Evolutionary conservation across 2,113 vertebrate species (phyloP).

Genomic region (Heterochromis multidens): DNA sequence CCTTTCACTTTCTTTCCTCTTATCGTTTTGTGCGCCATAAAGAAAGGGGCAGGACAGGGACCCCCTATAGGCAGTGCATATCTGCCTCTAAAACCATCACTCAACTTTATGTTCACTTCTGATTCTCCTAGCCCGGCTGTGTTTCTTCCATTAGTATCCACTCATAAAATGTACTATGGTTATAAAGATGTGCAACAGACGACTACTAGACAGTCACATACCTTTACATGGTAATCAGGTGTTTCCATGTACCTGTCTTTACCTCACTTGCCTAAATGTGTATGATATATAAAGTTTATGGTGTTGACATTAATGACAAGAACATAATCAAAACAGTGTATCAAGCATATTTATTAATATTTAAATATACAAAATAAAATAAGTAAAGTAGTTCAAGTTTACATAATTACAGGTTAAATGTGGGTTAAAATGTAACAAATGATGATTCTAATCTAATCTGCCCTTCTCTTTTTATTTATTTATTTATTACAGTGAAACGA

Average conservation of each 20-base stretch:
- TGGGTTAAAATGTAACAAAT: not conserved
- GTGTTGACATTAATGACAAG: not conserved
- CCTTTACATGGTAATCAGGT: constrained; percentile 29
- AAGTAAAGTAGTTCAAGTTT: not conserved
- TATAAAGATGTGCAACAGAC: constrained; percentile 63
- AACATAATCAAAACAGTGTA: not conserved
- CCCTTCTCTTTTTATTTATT: not conserved
- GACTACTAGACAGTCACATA: constrained; percentile 31
- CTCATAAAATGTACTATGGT: constrained; percentile 73
- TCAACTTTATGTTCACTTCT: constrained; percentile 78
- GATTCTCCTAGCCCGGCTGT: constrained; percentile 66
- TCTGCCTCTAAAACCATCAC: constrained; percentile 75
- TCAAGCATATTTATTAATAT: constrained; percentile 14
- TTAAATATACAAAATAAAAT: not conserved
- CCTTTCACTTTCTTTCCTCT: constrained; percentile 45
- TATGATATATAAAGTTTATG: not conserved
- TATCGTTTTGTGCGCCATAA: constrained; percentile 40
- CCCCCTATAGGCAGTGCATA: constrained; percentile 68
- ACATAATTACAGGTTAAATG: not conserved
- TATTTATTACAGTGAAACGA: not conserved
- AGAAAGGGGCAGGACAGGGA: constrained; percentile 39
- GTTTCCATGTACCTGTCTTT: constrained; percentile 10
- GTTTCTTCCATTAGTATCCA: constrained; percentile 78
- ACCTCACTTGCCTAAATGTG: not conserved
- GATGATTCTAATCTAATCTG: not conserved